Evolutionary conservation across 2,113 vertebrate species (phyloP).

Genomic region (Bucco capensis): DNA sequence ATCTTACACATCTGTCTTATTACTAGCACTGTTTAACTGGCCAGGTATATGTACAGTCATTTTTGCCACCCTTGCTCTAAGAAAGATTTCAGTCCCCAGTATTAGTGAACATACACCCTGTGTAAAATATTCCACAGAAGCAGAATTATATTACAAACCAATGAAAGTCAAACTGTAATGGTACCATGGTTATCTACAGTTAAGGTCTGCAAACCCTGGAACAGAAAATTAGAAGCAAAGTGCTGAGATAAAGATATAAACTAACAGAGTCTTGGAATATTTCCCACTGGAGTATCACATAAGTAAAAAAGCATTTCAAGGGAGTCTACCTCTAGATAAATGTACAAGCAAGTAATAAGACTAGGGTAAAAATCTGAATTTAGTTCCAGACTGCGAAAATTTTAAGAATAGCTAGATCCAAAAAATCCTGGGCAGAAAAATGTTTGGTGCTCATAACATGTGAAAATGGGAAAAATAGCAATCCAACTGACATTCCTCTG

Average conservation of each 20-base stretch:
- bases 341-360: neutral
- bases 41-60: neutral
- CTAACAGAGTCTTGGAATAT: neutral
- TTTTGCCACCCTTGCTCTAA: neutral
- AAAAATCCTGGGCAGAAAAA: neutral
- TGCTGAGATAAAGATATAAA: neutral
- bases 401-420: neutral
- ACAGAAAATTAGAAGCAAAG: neutral
- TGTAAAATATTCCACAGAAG: neutral
- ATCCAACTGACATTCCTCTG: neutral
- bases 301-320: neutral
- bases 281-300: neutral
- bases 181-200: neutral
- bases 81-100: neutral
- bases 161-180: neutral
- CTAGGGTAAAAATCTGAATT: neutral
- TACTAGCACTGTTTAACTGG: neutral
- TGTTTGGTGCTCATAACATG: neutral
- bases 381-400: neutral
- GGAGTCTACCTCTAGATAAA: neutral
- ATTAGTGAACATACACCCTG: neutral
- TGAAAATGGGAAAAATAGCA: neutral
- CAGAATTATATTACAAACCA: neutral
- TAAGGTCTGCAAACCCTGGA: neutral
- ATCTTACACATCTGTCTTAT: neutral